phyloP scores from a whole-genome alignment of 2,888 invertebrate genomes.

The Coleophora deauratella region DNA sequence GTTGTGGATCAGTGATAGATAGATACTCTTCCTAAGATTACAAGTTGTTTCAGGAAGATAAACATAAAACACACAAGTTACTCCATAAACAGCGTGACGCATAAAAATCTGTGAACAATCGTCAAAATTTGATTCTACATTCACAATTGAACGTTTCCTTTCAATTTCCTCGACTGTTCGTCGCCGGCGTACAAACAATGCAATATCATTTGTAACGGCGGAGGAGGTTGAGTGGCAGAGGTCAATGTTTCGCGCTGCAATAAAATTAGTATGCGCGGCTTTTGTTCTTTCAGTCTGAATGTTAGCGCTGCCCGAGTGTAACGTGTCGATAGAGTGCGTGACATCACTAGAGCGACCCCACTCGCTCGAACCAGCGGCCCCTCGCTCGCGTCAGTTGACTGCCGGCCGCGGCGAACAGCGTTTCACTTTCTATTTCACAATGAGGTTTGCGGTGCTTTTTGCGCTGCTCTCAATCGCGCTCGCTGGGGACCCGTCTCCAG shows the following conservation, averaged over 20 bases:
- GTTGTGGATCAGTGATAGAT: too few relatives aligned
- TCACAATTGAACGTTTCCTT: conserved; percentile 16
- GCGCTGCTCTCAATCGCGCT: conserved; percentile 28
- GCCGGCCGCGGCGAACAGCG: conserved; percentile 38
- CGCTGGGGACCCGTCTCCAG: conserved; percentile 45
- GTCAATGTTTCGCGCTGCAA: conserved; percentile 6
- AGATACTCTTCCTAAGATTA: too few relatives aligned
- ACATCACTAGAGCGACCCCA: conserved; percentile 44
- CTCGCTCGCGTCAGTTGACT: conserved; percentile 36
- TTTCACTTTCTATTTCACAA: conserved; percentile 29
- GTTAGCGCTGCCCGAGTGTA: neutral
- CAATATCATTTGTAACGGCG: conserved; percentile 10
- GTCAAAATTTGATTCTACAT: conserved; percentile 2
- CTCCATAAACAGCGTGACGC: conserved; percentile 3
- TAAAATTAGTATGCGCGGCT: conserved; percentile 9
- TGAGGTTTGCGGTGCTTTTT: conserved; percentile 49
- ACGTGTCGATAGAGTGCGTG: conserved; percentile 10
- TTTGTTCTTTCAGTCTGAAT: conserved; percentile 10
- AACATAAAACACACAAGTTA: neutral
- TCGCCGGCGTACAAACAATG: conserved; percentile 16
- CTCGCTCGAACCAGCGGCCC: conserved; percentile 25
- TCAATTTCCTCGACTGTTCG: conserved; percentile 16
- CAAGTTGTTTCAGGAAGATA: neutral
- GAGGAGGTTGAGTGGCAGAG: conserved; percentile 12
- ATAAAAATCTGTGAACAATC: conserved; percentile 1